phyloP scores from a whole-genome alignment of 2,113 vertebrate genomes.

The Nettapus auritus region DNA sequence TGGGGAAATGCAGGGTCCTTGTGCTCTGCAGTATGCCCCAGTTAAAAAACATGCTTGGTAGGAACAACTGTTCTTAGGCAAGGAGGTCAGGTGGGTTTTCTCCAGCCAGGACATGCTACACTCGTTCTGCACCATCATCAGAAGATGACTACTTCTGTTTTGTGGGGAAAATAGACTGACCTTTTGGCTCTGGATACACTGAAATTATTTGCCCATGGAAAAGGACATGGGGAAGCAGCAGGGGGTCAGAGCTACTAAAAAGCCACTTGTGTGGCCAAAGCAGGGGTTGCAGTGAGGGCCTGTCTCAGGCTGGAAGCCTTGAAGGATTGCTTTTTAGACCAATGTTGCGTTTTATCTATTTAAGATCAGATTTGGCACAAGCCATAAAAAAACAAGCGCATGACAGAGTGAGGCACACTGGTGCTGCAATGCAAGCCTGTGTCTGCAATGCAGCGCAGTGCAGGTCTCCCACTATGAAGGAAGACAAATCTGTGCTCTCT shows the following conservation, averaged over 20 bases:
- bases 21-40: background rate
- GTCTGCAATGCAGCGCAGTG: conserved; percentile 30
- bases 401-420: background rate
- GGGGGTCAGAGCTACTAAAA: background rate
- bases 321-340: background rate
- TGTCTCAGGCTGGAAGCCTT: background rate
- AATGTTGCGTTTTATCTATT: fast-evolving
- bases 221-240: background rate
- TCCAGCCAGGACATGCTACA: background rate
- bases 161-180: background rate
- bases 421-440: background rate
- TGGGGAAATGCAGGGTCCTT: background rate
- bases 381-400: background rate
- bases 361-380: background rate
- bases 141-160: background rate
- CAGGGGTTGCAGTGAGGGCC: background rate
- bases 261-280: background rate
- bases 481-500: background rate
- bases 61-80: background rate
- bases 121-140: background rate
- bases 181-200: background rate
- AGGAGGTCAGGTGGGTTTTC: background rate
- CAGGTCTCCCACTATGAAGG: background rate
- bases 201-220: background rate
- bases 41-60: background rate